Base-by-base conservation (phyloP, 2,113 vertebrate species). In the Numida meleagris region DNA sequence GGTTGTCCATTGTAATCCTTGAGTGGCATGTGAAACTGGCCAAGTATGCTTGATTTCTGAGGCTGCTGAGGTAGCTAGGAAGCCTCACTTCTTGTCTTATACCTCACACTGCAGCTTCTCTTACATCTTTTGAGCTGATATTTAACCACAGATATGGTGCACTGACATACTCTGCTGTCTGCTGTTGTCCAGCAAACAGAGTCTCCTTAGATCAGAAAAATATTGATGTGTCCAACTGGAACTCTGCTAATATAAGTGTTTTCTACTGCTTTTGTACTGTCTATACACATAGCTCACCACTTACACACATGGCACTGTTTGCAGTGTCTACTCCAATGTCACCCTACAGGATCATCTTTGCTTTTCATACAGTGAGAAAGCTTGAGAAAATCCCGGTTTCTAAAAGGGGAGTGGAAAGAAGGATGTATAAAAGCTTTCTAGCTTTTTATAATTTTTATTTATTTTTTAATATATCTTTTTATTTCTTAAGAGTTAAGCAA, bases 221-320 rank as follows among this genome's bases (percentile, higher is more conserved):
- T 57, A 34, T 6, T 0, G 42, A 9, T 42, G 2, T 3, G 0
- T 36, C 40, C 11, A 40, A 29, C 10, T 14, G 9, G 31, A 80
- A 50, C n/a, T 63, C 33, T 14, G 12, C 4, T 27, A 58, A 42
- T 0, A 0, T 10, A 21, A 2, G 3, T 46, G 24, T 23, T 72
- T 81, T 70, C 10, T 15, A 21, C 38, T 12, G 61, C 21, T 59
- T 68, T 79, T 67, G 17, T 34, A 23, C 34, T 59, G 4, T 27
- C 29, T 53, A 42, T 48, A 17, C 18, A 27, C 62, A 15, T 23
- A 71, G 42, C 42, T 31, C 19, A 19, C 18, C 6, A 17, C 21
- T 40, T 45, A 9, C 58, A 81, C 7, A 14, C 71, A 7, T 82
- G 61, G 40, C 10, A 23, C 9, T 11, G 14, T 45, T 72, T 87